Conservation (phyloP, 2,113 vertebrate species). For the Osmerus mordax region DNA sequence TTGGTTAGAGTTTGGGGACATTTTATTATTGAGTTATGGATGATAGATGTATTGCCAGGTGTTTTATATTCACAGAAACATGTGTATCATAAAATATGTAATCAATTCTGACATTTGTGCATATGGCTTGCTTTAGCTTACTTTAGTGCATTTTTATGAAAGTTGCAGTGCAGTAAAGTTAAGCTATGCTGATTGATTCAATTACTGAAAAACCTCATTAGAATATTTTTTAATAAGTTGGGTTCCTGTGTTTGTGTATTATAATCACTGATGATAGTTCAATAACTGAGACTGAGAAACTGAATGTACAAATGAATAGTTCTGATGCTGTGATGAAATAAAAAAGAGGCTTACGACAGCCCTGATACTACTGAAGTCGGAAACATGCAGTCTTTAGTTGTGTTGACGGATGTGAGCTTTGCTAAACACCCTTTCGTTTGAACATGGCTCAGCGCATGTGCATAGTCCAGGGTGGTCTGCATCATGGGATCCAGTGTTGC, state of each 20-base stretch:
- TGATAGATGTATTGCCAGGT: background rate
- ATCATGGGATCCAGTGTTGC: slow-evolving; percentile 45
- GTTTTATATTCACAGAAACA: background rate
- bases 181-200: background rate
- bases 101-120: background rate
- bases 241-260: background rate
- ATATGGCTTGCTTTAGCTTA: background rate
- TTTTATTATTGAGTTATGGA: background rate
- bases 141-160: background rate
- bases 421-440: slow-evolving; percentile 17
- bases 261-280: too few species aligned
- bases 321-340: background rate
- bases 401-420: background rate
- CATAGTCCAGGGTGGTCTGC: slow-evolving; percentile 36
- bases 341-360: slow-evolving; percentile 16
- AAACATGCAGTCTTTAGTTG: slow-evolving; percentile 30
- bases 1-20: background rate
- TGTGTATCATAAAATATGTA: background rate
- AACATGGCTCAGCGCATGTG: slow-evolving; percentile 11
- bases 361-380: background rate
- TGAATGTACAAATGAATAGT: slow-evolving; percentile 14
- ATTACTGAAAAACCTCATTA: background rate
- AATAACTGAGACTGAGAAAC: background rate
- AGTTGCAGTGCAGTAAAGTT: background rate
- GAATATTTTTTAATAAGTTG: background rate